Evolutionary conservation across 2,113 vertebrate species (phyloP).

Genomic region (Loxodonta africana): DNA sequence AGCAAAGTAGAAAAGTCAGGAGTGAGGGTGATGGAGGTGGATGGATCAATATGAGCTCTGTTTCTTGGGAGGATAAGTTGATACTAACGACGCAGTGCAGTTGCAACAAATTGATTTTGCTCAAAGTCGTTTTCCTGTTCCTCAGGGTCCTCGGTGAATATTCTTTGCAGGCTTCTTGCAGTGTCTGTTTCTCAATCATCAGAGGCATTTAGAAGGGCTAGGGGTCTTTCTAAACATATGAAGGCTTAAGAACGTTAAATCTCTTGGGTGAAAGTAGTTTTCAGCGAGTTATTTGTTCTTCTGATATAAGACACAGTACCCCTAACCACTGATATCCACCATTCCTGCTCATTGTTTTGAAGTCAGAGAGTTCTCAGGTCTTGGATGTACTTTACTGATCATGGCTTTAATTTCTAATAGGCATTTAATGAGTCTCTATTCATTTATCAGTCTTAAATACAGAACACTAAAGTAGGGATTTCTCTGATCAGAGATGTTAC

Average conservation of each 20-base stretch:
- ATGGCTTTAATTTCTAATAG: slow-evolving; percentile 52
- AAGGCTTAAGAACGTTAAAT: slow-evolving; percentile 56
- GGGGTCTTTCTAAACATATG: not conserved
- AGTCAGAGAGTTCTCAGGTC: not conserved
- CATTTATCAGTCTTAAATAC: slow-evolving; percentile 50
- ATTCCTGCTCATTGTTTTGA: not conserved
- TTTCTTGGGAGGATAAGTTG: slow-evolving; percentile 41
- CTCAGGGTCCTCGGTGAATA: not conserved
- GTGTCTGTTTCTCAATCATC: slow-evolving; percentile 34
- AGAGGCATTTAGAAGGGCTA: slow-evolving; percentile 48
- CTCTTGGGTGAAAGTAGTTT: slow-evolving; percentile 37
- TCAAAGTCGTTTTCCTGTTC: slow-evolving; percentile 58
- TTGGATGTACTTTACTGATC: slow-evolving; percentile 44
- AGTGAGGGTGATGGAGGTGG: slow-evolving; percentile 25
- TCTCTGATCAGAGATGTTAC: slow-evolving; percentile 50
- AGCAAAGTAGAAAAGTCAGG: slow-evolving; percentile 39
- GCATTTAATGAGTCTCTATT: slow-evolving; percentile 58
- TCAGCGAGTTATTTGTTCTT: slow-evolving; percentile 58
- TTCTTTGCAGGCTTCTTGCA: slow-evolving; percentile 16
- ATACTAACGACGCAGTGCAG: not conserved
- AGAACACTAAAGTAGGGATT: slow-evolving; percentile 58
- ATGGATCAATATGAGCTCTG: slow-evolving; percentile 54
- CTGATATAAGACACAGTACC: not conserved
- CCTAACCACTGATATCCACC: not conserved
- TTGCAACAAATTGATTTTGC: slow-evolving; percentile 70